These are phyloP conservation scores for Gymnothorax reevesii DNA, from an alignment of 2,797 vertebrate species.

Conservation along the genomic window DNA sequence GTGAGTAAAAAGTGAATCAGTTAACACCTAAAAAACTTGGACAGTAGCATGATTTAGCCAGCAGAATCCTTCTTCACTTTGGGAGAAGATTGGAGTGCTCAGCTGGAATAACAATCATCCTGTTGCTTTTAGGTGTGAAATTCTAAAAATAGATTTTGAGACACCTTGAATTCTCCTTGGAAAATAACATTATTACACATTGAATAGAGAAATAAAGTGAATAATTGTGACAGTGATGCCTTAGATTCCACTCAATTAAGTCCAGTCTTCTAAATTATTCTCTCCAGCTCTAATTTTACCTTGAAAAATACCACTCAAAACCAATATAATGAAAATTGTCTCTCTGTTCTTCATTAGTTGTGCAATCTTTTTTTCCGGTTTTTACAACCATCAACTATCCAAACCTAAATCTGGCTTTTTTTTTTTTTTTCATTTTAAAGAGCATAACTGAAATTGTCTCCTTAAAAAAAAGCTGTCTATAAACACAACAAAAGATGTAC, in stretches of 20 bases:
- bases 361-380: not conserved
- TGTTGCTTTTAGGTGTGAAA: not conserved
- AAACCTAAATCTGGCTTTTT: not conserved
- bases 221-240: not conserved
- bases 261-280: not conserved
- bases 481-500: no score
- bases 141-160: not conserved
- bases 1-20: not conserved
- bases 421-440: not conserved
- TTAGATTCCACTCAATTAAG: not conserved
- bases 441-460: not conserved
- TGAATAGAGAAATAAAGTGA: not conserved
- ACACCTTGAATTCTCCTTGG: not conserved
- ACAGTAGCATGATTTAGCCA: not conserved
- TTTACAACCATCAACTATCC: not conserved
- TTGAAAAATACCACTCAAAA: not conserved
- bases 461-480: not conserved
- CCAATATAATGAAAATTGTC: not conserved
- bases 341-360: not conserved
- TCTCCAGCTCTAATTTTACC: not conserved
- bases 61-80: not conserved
- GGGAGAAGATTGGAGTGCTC: not conserved
- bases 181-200: not conserved
- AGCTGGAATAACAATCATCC: not conserved
- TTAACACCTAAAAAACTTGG: not conserved